Percentiles rank a stretch among this genome's conserved stretches.
phyloP scores from a whole-genome alignment of 35 echinoderm and acorn worm species.

The Apostichopus japonicus region DNA sequence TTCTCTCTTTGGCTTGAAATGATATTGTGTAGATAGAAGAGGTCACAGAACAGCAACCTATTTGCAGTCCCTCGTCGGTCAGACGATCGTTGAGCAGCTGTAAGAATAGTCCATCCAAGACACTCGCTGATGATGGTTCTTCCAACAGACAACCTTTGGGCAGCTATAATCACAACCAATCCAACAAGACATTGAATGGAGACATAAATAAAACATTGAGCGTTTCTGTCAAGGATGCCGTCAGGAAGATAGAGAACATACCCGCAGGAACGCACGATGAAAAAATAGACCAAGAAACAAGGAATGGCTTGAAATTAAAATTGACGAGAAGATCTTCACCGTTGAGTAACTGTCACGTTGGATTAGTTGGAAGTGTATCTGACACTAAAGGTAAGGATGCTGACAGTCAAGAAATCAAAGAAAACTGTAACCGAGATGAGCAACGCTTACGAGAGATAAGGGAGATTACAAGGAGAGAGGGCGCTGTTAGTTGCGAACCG shows the following conservation, averaged over 20 bases:
- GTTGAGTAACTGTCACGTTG: not conserved
- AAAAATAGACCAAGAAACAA: not conserved
- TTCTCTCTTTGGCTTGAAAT: too few species aligned
- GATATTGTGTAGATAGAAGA: not conserved
- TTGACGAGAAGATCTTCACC: not conserved
- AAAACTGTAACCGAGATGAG: not conserved
- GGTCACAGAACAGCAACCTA: not conserved
- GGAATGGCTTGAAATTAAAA: not conserved
- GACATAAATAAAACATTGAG: not conserved
- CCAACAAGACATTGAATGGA: not conserved
- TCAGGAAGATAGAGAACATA: slow-evolving; percentile 3
- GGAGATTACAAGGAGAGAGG: not conserved
- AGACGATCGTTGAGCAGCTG: not conserved
- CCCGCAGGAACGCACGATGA: not conserved
- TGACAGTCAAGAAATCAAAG: not conserved
- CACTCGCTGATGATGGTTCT: not conserved
- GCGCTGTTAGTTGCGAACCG: not conserved
- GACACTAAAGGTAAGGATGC: not conserved
- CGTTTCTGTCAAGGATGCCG: slow-evolving; percentile 2
- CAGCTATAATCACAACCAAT: not conserved
- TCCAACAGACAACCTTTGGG: not conserved
- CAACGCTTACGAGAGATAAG: not conserved
- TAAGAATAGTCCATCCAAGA: not conserved
- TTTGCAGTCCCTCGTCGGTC: not conserved
- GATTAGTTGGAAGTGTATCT: not conserved